Base-by-base conservation (phyloP, 2,888 invertebrate species). In the Lasioglossum pauxillum region DNA sequence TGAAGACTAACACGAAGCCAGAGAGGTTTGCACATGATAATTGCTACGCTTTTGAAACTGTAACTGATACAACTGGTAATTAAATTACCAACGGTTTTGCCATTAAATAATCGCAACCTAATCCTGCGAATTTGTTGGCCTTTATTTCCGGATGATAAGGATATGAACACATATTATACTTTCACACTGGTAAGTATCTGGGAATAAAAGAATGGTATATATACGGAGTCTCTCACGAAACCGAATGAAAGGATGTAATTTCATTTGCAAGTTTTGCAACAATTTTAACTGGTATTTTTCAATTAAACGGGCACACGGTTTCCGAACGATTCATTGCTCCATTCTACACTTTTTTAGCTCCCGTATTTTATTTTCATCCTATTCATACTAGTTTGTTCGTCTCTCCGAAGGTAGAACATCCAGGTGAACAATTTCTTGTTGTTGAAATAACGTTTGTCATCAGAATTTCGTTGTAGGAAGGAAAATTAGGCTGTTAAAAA, bases 291-390 rank as follows among this genome's bases (percentile, higher is more conserved):
- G 23, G 14, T 27, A 72, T 67, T 49, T 49, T 49, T 49, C 41
- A 27, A 73, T 80, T 67, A 38, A 74, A 41, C 31, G 19, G 3
- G 53, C 64, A 49, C 82, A 35, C 49, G 38, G 23, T 27, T 64
- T 74, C 19, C 27, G 64, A 49, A 35, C 80, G 4, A 53, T 41
- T 53, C 80, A 23, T 80, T 67, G n/a, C 49, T 67, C 71, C 78
- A 72, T 78, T 78, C 27, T 57, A 7, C 23, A 71, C 14, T 57
- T 71, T 41, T 80, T 31, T 27, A 16, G 14, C 41, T 10, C 19
- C 16, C 12, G 38, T 31, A 16, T 35, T 67, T 74, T 67, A 64
- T 38, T 80, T 67, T 19, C 75, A 41, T 31, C 49, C 38, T 8
- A 67, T 19, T 75, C 41, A 8, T 27, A 5, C 14, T 46, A 19